Base-by-base conservation (phyloP, 2,888 invertebrate genomes). In the Euzophera pinguis region DNA sequence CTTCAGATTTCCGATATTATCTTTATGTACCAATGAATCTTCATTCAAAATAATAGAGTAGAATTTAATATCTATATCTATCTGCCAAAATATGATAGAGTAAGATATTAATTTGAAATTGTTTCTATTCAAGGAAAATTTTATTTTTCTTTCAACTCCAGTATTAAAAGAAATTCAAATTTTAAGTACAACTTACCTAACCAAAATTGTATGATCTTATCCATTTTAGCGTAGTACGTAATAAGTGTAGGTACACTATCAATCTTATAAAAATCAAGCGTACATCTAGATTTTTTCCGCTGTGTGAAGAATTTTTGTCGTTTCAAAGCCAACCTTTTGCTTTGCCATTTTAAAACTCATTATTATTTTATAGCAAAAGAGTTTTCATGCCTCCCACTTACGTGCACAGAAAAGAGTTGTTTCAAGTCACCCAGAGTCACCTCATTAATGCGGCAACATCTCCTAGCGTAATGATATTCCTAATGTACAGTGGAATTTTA, bases 401-500 rank as follows among this genome's bases (percentile, higher is more conserved):
- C 13, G 8, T 29, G 43, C 13, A 12, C 13, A 29, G 43, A 13
- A 43, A 43, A 43, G 29, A 43, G 43, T 43, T 43, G 43, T 29
- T 29, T 43, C 13, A 29, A 13, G 43, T 43, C 27, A 29, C 5
- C 43, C 13, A 13, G 38, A 22, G 48, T 49, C 39, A 49, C 48
- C 48, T 49, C 48, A 49, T 49, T 49, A 49, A 49, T 49, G 48
- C 48, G 37, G 17, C 35, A 29, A 49, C 38, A 38, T 27, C 48
- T 12, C 13, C 22, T 13, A 1, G 12, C 47, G 45, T 52, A 52
- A 47, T 52, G 47, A 52, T 38, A 43, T 48, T 35, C 38, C 48
- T 49, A 38, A 49, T 49, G 48, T 49, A 49, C 38, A 12, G 27
- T 49, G 27, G 38, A 38, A 49, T 49, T 38, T 49, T 22, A 49